Conservation (phyloP, 2,113 vertebrate species). For the Loxodonta africana region DNA sequence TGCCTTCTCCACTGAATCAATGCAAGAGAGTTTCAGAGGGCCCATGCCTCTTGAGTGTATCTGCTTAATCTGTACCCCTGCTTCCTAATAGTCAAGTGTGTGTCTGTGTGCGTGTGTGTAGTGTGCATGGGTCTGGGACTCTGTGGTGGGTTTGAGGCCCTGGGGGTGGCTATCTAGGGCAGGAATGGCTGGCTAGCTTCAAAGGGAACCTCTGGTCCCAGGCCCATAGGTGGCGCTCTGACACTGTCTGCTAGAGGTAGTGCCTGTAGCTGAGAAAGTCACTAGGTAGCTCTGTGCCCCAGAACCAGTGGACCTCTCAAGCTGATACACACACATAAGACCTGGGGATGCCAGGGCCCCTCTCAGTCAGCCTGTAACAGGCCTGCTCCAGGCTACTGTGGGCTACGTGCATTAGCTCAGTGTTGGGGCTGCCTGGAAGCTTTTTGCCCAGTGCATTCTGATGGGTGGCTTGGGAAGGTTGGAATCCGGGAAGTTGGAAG, state of each 20-base stretch:
- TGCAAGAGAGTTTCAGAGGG: not conserved
- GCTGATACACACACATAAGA: not conserved
- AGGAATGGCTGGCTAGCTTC: not conserved
- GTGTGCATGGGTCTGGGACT: not conserved
- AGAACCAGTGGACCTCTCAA: not conserved
- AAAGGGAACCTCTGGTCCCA: not conserved
- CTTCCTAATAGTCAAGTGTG: not conserved
- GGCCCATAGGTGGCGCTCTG: constrained; percentile 69
- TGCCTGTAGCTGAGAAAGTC: not conserved
- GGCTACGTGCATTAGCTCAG: not conserved
- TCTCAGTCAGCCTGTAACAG: not conserved
- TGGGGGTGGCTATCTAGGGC: no score
- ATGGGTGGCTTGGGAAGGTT: not conserved
- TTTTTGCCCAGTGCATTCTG: not conserved
- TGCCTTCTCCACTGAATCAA: not conserved
- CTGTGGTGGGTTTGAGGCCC: not conserved
- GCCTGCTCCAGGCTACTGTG: not conserved
- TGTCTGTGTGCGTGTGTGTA: not conserved
- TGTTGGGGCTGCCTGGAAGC: not conserved
- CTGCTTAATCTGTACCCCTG: not conserved
- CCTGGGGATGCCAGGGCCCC: no score
- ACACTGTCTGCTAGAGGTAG: constrained; percentile 14
- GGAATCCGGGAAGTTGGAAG: not conserved
- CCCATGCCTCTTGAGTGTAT: not conserved
- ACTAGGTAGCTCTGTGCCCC: not conserved